Conservation (phyloP, 2,888 invertebrate species). For the Limnephilus rhombicus region DNA sequence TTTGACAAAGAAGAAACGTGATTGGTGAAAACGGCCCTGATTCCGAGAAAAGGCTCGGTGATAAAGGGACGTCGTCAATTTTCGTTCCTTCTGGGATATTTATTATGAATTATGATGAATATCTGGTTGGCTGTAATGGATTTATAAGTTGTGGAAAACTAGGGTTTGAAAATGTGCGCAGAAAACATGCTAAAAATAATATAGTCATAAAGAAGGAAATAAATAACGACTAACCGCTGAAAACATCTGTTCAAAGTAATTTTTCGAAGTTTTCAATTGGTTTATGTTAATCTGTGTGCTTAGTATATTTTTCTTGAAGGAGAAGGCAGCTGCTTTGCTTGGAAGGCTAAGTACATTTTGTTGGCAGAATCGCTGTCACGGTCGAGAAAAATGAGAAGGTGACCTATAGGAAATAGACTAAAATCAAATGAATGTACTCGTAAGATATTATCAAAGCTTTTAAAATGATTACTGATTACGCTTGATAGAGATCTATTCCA, state of each 20-base stretch:
- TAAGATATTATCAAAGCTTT: no score
- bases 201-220: not conserved
- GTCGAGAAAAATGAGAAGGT: not conserved
- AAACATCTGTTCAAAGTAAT: not conserved
- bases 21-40: not conserved
- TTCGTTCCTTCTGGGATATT: not conserved
- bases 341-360: not conserved
- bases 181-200: not conserved
- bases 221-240: not conserved
- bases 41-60: not conserved
- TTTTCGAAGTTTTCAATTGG: not conserved
- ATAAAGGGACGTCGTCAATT: not conserved
- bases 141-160: constrained; percentile 1
- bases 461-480: no score
- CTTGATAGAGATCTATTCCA: no score
- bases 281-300: not conserved
- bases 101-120: constrained; percentile 1
- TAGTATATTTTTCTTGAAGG: not conserved
- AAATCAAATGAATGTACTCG: no score
- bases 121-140: not conserved
- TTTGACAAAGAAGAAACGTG: not conserved
- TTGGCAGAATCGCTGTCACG: not conserved
- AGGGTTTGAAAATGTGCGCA: not conserved
- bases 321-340: not conserved
- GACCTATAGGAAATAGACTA: no score